Evolutionary conservation across 2,113 vertebrate genomes (phyloP).

Genomic region (Sula dactylatra): DNA sequence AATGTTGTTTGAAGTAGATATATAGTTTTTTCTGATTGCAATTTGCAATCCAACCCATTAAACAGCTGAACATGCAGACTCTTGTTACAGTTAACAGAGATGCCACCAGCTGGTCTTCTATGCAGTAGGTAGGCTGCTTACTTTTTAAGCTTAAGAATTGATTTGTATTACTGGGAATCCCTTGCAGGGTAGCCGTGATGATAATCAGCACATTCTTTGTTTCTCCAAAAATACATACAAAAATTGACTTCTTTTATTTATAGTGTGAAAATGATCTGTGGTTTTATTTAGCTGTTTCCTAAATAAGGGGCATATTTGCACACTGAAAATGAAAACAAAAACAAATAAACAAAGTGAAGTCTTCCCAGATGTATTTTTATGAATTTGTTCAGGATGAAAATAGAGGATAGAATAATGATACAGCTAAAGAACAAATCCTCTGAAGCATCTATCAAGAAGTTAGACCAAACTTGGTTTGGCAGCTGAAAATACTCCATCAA

Average conservation of each 20-base stretch:
- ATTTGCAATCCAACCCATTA: not conserved
- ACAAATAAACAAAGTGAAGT: not conserved
- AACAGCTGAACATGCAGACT: not conserved
- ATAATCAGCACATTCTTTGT: not conserved
- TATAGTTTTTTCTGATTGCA: not conserved
- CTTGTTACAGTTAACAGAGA: not conserved
- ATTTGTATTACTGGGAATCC: not conserved
- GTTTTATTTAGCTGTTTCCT: not conserved
- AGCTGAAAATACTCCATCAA: not conserved
- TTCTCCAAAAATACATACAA: not conserved
- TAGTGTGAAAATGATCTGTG: not conserved
- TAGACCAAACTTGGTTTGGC: not conserved
- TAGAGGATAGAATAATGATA: not conserved
- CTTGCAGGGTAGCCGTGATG: not conserved
- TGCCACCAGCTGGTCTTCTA: not conserved
- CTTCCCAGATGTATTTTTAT: not conserved
- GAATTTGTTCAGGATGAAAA: not conserved
- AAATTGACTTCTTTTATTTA: not conserved
- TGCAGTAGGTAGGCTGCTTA: not conserved
- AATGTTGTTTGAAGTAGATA: not conserved
- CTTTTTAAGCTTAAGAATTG: not conserved
- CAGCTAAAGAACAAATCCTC: not conserved
- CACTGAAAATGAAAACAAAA: not conserved
- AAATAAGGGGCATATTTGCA: not conserved
- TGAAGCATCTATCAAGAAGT: not conserved